phyloP scores from a whole-genome alignment of 2,113 vertebrate species.

The Cervus canadensis region DNA sequence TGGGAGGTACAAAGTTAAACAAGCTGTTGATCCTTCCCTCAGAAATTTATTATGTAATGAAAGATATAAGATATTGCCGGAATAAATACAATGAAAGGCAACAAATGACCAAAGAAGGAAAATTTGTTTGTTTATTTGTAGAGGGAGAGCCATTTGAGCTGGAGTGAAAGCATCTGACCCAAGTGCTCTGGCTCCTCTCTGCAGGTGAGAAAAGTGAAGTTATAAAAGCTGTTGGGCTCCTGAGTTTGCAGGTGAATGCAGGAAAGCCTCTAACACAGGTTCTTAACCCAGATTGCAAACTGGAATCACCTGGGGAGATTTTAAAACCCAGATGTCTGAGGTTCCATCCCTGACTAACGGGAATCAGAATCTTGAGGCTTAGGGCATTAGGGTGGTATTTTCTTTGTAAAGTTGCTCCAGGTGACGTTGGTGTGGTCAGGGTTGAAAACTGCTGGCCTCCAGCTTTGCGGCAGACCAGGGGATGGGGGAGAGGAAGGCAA shows the following conservation, averaged over 20 bases:
- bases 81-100: not conserved
- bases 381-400: not conserved
- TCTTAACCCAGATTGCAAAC: slow-evolving; percentile 34
- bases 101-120: not conserved
- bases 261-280: slow-evolving; percentile 11
- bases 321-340: slow-evolving; percentile 33
- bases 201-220: not conserved
- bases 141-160: not conserved
- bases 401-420: not conserved
- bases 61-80: not conserved
- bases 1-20: slow-evolving; percentile 12
- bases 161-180: not conserved
- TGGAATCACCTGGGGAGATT: slow-evolving; percentile 42
- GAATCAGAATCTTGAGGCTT: slow-evolving; percentile 12
- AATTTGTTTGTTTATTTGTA: not conserved
- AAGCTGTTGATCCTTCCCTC: not conserved
- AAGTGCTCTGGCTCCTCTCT: not conserved
- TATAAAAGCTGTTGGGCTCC: not conserved
- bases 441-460: not conserved
- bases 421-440: not conserved
- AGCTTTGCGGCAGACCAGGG: not conserved
- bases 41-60: not conserved
- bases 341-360: not conserved
- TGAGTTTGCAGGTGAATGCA: slow-evolving; percentile 31
- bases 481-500: not conserved